phyloP scores from a whole-genome alignment of 2,113 vertebrate genomes.

The Epinephelus lanceolatus region DNA sequence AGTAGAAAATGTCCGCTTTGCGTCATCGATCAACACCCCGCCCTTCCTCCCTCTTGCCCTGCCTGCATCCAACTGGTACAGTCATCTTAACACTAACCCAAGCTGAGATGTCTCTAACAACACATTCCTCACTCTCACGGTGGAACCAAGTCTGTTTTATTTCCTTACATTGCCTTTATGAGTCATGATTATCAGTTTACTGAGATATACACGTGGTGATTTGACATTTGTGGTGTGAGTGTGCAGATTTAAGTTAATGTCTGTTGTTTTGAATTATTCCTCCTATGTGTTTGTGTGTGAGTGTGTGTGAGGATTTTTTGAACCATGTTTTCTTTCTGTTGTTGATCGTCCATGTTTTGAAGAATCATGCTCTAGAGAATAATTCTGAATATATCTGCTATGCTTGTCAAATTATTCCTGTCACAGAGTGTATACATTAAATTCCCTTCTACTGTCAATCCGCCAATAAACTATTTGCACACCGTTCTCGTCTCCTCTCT shows the following conservation, averaged over 20 bases:
- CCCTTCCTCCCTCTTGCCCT: background rate
- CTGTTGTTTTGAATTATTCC: conserved; percentile 18
- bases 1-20: conserved; percentile 53
- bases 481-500: conserved; percentile 31
- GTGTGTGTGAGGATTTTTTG: conserved; percentile 29
- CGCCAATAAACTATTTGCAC: conserved; percentile 81
- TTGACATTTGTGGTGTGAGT: conserved; percentile 56
- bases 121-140: conserved; percentile 72
- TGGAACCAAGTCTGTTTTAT: conserved; percentile 54
- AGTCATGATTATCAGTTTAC: conserved; percentile 47
- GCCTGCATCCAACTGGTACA: conserved; percentile 44
- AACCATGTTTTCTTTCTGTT: conserved; percentile 28
- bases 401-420: conserved; percentile 70
- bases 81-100: conserved; percentile 33
- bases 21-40: conserved; percentile 7
- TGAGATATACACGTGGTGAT: conserved; percentile 35
- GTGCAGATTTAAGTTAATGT: conserved; percentile 47
- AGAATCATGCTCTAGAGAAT: conserved; percentile 42
- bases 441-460: conserved; percentile 68
- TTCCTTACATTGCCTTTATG: conserved; percentile 40
- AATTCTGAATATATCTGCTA: conserved; percentile 72
- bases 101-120: conserved; percentile 47
- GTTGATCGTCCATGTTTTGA: conserved; percentile 33
- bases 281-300: background rate
- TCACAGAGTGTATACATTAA: conserved; percentile 66